phyloP scores from a whole-genome alignment of 1,140 invertebrate genomes.

The Pseudobourletiella spinata region DNA sequence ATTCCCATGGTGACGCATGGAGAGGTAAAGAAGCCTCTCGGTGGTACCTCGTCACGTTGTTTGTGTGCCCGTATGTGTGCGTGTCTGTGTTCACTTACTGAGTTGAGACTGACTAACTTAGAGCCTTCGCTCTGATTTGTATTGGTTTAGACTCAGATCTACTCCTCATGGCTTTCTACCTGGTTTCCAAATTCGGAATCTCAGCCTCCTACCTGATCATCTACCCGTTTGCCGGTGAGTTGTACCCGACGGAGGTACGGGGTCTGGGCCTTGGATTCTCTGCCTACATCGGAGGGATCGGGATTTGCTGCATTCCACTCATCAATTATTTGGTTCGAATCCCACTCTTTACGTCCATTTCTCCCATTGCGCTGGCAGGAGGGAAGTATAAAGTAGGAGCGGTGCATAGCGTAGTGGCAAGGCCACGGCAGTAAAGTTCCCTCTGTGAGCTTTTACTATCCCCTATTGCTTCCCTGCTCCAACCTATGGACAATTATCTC shows the following conservation, averaged over 20 bases:
- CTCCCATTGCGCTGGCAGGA: too few relatives aligned
- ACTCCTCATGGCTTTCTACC: conserved; percentile 63
- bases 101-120: not conserved
- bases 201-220: conserved; percentile 84
- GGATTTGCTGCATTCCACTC: conserved; percentile 79
- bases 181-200: conserved; percentile 80
- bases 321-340: conserved; percentile 70
- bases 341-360: not conserved
- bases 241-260: conserved; percentile 75
- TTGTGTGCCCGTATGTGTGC: not conserved
- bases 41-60: not conserved
- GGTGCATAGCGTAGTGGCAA: too few relatives aligned
- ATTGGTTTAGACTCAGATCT: conserved; percentile 55
- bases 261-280: conserved; percentile 81
- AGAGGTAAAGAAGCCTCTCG: too few relatives aligned
- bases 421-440: too few relatives aligned
- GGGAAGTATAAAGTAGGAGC: too few relatives aligned
- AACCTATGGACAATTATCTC: too few relatives aligned
- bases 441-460: too few relatives aligned
- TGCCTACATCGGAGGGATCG: conserved; percentile 75
- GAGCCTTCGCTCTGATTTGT: not conserved
- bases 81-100: not conserved
- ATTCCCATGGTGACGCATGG: too few relatives aligned
- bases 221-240: conserved; percentile 79
- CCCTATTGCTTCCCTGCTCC: too few relatives aligned